Conservation (phyloP, 2,797 vertebrate species). For the Lemur catta region DNA sequence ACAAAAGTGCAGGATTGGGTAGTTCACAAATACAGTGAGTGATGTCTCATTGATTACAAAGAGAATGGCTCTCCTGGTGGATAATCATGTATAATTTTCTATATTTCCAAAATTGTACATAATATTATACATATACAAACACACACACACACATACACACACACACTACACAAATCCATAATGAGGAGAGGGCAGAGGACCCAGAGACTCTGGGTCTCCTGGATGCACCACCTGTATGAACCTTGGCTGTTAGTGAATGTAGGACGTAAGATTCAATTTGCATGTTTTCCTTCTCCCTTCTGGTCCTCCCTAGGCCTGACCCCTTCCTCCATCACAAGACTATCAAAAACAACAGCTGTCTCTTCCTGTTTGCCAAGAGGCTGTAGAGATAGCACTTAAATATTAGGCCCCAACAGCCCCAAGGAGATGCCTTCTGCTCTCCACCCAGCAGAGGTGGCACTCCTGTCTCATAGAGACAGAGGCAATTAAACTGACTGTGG, state of each 20-base stretch:
- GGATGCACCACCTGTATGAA: background rate
- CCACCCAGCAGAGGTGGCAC: background rate
- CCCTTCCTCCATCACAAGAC: background rate
- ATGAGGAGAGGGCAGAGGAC: background rate
- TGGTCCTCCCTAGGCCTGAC: background rate
- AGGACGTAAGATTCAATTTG: background rate
- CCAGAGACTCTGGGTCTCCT: background rate
- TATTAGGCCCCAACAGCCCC: background rate
- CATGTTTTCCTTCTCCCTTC: background rate
- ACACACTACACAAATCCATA: background rate
- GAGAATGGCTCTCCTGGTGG: background rate
- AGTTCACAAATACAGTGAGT: background rate
- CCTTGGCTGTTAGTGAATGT: background rate
- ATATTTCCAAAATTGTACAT: background rate
- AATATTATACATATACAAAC: background rate
- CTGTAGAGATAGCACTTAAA: background rate
- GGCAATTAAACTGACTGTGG: background rate
- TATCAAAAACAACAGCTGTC: background rate
- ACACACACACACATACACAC: background rate
- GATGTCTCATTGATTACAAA: background rate
- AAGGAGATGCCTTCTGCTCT: background rate
- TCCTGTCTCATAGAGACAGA: background rate
- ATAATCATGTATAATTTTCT: background rate
- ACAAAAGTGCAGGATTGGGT: background rate
- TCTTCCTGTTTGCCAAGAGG: background rate